Conservation (phyloP, 2,113 vertebrate species). For the Daubentonia madagascariensis region DNA sequence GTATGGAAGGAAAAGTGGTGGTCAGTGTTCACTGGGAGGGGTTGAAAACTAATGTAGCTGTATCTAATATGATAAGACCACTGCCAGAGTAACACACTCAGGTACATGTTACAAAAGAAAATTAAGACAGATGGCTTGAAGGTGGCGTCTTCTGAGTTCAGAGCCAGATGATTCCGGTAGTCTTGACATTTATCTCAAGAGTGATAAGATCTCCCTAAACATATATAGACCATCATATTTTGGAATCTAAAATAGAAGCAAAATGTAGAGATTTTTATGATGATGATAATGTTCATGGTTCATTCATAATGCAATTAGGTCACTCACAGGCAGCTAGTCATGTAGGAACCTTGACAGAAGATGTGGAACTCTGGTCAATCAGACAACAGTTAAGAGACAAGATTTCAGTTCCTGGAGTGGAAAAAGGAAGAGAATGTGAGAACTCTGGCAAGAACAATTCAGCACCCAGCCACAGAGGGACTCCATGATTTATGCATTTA, state of each 20-base stretch:
- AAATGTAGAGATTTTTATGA: neutral
- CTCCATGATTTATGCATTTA: neutral
- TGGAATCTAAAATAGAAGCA: neutral
- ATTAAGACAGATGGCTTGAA: neutral
- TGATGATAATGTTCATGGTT: constrained; percentile 73
- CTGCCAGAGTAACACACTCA: neutral
- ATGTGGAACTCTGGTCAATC: neutral
- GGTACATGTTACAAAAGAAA: neutral
- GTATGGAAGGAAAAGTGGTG: neutral
- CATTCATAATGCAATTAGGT: constrained; percentile 70
- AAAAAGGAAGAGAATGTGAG: neutral
- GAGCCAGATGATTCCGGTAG: neutral
- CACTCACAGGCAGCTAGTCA: neutral
- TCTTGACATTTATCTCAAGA: neutral
- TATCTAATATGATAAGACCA: neutral
- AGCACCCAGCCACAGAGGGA: neutral
- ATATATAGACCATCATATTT: neutral
- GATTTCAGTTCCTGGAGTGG: neutral
- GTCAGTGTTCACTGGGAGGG: neutral
- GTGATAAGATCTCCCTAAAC: neutral
- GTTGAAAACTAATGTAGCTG: neutral
- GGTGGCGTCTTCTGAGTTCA: neutral
- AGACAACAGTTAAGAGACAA: neutral
- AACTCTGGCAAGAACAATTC: neutral
- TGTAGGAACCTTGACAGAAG: neutral